A percentile compares a stretch with the other conserved stretches of the same genome.
These are phyloP conservation scores for Gephyroberyx darwinii DNA, from an alignment of 2,797 vertebrate species.

Conservation along the genomic window DNA sequence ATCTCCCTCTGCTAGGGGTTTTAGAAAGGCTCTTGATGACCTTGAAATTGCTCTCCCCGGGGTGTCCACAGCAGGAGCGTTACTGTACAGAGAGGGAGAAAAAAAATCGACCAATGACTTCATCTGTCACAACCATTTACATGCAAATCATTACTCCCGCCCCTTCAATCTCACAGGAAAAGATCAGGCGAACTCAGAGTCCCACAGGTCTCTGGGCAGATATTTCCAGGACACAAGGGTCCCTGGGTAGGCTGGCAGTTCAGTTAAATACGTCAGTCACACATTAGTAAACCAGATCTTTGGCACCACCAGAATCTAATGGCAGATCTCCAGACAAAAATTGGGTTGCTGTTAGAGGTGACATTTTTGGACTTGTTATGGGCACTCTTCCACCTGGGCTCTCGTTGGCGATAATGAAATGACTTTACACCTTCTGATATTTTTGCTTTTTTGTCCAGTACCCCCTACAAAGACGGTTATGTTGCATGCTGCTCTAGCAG, in stretches of 20 bases:
- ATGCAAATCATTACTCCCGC: slow-evolving; percentile 38
- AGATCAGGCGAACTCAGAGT: slow-evolving; percentile 15
- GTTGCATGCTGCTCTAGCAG: slow-evolving; percentile 59
- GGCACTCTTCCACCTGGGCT: slow-evolving; percentile 67
- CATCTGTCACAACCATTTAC: slow-evolving; percentile 44
- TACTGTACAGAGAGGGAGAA: slow-evolving; percentile 25
- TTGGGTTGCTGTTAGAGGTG: slow-evolving; percentile 59
- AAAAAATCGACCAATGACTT: slow-evolving; percentile 24
- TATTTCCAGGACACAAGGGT: slow-evolving; percentile 48
- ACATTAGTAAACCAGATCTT: slow-evolving; percentile 63
- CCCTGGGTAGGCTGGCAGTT: slow-evolving; percentile 37
- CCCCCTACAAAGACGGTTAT: slow-evolving; percentile 30
- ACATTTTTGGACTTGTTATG: slow-evolving; percentile 48
- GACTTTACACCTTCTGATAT: slow-evolving; percentile 45
- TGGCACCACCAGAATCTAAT: slow-evolving; percentile 64
- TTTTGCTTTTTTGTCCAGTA: slow-evolving; percentile 19
- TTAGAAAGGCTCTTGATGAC: slow-evolving; percentile 55
- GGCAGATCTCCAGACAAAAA: slow-evolving; percentile 71
- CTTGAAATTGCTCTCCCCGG: slow-evolving; percentile 64
- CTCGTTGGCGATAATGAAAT: slow-evolving; percentile 39
- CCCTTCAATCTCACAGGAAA: slow-evolving; percentile 6
- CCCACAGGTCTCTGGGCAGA: slow-evolving; percentile 53
- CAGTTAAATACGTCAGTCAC: slow-evolving; percentile 68
- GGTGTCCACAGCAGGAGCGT: slow-evolving; percentile 39
- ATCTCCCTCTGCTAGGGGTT: slow-evolving; percentile 20